phyloP scores from a whole-genome alignment of 2,113 vertebrate genomes.

The Mus pahari region DNA sequence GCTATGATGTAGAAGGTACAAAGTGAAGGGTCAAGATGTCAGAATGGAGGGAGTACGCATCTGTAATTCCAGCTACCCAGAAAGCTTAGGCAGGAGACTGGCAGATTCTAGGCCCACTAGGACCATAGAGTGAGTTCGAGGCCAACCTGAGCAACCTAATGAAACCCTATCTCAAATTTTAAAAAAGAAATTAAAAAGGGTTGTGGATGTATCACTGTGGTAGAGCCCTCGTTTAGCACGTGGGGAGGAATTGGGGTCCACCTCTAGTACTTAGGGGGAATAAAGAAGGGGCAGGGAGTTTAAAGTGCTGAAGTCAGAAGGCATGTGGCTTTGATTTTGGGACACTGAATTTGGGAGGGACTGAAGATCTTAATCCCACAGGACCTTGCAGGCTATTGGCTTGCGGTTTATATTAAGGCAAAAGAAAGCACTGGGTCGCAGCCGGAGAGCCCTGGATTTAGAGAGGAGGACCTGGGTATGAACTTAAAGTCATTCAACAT shows the following conservation, averaged over 20 bases:
- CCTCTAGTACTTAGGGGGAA: neutral
- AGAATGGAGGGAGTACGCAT: neutral
- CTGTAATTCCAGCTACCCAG: neutral
- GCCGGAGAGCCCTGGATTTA: neutral
- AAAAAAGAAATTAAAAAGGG: neutral
- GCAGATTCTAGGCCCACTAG: neutral
- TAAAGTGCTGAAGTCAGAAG: neutral
- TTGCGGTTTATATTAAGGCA: constrained; percentile 3
- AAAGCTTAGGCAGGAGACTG: neutral
- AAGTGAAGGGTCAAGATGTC: neutral
- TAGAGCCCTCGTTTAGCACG: neutral
- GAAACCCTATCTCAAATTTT: neutral
- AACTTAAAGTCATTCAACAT: neutral
- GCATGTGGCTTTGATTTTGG: neutral
- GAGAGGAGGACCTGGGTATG: neutral
- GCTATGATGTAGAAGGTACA: neutral
- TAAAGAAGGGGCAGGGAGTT: neutral
- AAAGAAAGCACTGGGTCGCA: neutral
- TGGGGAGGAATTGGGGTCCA: neutral
- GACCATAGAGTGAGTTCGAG: neutral
- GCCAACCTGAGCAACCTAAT: neutral
- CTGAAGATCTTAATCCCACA: neutral
- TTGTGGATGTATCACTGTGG: neutral
- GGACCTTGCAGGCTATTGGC: neutral
- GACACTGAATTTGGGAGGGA: neutral